Conservation (phyloP, 1,140 invertebrate species). For the Rhopalosiphum padi region DNA sequence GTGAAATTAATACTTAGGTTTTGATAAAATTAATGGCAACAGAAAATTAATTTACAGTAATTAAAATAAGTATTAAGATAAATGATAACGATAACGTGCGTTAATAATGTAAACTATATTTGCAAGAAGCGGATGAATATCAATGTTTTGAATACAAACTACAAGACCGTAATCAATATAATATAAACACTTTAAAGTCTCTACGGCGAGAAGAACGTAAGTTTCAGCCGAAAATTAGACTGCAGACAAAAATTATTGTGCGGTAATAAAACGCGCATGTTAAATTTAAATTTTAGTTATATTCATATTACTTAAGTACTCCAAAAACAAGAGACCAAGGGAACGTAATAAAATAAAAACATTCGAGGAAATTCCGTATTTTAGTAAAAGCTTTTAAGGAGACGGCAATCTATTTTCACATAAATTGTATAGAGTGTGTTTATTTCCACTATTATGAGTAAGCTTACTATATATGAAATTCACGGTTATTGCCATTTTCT, state of each 20-base stretch:
- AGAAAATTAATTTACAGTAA: not conserved
- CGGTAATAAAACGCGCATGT: not conserved
- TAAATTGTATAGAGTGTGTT: slow-evolving; percentile 8
- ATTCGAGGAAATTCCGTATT: not conserved
- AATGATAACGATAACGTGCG: not conserved
- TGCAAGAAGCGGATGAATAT: not conserved
- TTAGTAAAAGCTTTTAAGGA: slow-evolving; percentile 38
- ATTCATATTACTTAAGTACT: not conserved
- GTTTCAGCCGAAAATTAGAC: not conserved
- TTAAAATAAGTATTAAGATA: not conserved
- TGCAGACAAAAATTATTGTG: not conserved
- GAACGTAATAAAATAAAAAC: slow-evolving; percentile 32
- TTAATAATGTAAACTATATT: not conserved
- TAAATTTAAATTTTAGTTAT: slow-evolving; percentile 14
- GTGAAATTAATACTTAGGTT: not conserved
- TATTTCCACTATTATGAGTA: slow-evolving; percentile 10
- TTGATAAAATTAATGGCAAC: not conserved
- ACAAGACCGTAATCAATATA: not conserved
- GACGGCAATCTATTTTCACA: slow-evolving; percentile 21
- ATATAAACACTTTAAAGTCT: not conserved
- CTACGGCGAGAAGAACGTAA: not conserved
- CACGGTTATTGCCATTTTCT: not conserved
- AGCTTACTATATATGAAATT: not conserved
- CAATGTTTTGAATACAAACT: not conserved
- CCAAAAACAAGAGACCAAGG: not conserved